Base-by-base conservation (phyloP, 2,888 invertebrate genomes). In the Leucophenga maculata region DNA sequence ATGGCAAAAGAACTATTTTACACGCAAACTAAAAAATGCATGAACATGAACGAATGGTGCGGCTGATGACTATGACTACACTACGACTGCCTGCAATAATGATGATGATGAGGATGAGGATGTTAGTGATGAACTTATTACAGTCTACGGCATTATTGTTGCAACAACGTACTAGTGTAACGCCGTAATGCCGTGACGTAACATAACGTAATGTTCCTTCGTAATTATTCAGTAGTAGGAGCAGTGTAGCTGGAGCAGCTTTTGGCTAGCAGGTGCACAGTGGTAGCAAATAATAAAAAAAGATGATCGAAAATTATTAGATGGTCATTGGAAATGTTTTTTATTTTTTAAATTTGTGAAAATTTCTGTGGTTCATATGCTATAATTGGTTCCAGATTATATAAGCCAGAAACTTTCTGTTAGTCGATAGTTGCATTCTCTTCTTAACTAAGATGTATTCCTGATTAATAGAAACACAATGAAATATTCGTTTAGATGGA, bases 1-100 rank as follows among this genome's bases (percentile, higher is more conserved):
- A n/a, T 50, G 6, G 50, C 6, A 50, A 50, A 50, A 39, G 8
- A 32, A 64, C 22, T n/a, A 64, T 64, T 64, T 64, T 64, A 64
- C 48, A 64, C 26, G 46, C 62, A 64, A 48, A 48, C 62, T 64
- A 64, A 64, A 64, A 64, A 64, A 48, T 64, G 62, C 48, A 64
- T 64, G 26, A 64, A n/a, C 62, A 57, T n/a, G 18, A 39, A 20
- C 44, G 18, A 60, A 60, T 60, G 60, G 18, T 60, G 54, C 16
- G 11, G 13, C 26, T 60, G 59, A 39, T 57, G 57, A 57, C n/a
- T n/a, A 6, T 59, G 31, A 32, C n/a, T n/a, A n/a, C n/a, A 52
- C 20, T 52, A 52, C 16, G 1, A 52, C 9, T 52, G 16, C 9
- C 52, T 14, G 14, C 32, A 32, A 16, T 59, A 31, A 20, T 59